Conservation (phyloP, 1,140 invertebrate genomes). For the Drosophila melanica region DNA sequence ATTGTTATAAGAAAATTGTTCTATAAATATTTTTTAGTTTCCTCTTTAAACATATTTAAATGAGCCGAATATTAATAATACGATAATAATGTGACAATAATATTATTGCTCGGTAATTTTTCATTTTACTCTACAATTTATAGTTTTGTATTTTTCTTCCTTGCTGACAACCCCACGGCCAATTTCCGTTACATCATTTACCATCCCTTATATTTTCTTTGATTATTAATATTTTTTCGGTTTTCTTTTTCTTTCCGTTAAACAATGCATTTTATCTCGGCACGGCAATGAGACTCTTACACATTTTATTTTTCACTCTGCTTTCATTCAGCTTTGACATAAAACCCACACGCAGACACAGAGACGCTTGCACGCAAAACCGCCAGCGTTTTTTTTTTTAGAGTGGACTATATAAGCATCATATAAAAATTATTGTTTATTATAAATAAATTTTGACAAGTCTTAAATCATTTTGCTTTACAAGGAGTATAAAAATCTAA, state of each 20-base stretch:
- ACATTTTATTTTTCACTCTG: constrained; percentile 74
- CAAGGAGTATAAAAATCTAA: no score
- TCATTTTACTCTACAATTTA: neutral
- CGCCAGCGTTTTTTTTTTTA: constrained; percentile 4
- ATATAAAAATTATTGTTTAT: no score
- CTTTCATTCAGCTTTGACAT: constrained; percentile 65
- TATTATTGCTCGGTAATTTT: no score
- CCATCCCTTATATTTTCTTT: constrained; percentile 41
- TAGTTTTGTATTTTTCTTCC: constrained; percentile 2
- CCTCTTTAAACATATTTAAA: no score
- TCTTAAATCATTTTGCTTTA: no score
- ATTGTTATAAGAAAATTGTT: neutral
- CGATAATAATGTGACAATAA: no score
- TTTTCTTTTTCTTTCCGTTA: constrained; percentile 27
- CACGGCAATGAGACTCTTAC: constrained; percentile 58
- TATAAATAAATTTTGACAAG: no score
- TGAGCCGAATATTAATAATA: no score
- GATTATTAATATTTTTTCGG: constrained; percentile 34
- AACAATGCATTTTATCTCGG: constrained; percentile 80
- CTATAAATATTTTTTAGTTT: neutral
- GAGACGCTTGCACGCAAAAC: constrained; percentile 45
- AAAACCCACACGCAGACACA: constrained; percentile 58
- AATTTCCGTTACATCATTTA: constrained; percentile 59
- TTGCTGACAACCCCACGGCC: constrained; percentile 50
- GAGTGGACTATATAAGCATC: constrained; percentile 44